Base-by-base conservation (phyloP, 2,797 vertebrate genomes). In the Eremophila alpestris region DNA sequence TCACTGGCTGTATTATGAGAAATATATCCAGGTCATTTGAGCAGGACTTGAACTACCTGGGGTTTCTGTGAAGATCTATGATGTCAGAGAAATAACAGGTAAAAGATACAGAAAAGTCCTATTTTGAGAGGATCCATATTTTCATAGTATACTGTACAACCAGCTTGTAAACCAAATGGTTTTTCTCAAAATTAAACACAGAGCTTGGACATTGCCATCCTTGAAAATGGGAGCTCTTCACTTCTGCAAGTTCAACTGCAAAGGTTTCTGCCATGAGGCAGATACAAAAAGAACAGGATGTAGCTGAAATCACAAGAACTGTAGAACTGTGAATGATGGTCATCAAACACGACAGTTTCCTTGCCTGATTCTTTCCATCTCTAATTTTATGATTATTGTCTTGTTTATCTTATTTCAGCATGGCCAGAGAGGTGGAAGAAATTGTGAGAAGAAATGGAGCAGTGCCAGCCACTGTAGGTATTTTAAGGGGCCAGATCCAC, bases 391-490 rank as follows among this genome's bases (percentile, higher is more conserved):
- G 43, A 16, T 23, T 58, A 20, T 77, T 90, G 27, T 62, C 65
- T 63, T 90, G 17, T 84, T 81, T 79, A 5, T 70, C 54, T 94
- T 84, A 27, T 69, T 94, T 52, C 90, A 99, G 99, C 41, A 98
- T 98, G 92, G 98, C 98, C 48, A 98, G 97, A 92, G 97, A 98
- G 68, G 98, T 99, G 68, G 98, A 99, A 96, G 97, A 97, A 77
- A 98, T 98, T n/a, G 95, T 99, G 43, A 97, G 87, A 85, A 85
- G 79, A 41, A 98, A 98, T 63, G 98, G 98, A 78, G 98, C 98
- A 70, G 98, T 97, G 75, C 98, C 99, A 32, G 98, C 98, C 64
- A 99, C 99, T 1, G 94, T 99, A 21, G 99, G 98, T 38, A 78
- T 99, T 94, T 96, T 99, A 56, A 95, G 97, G 30, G 99, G 99